Conservation (phyloP, 2,113 vertebrate genomes). For the Centrocercus urophasianus region DNA sequence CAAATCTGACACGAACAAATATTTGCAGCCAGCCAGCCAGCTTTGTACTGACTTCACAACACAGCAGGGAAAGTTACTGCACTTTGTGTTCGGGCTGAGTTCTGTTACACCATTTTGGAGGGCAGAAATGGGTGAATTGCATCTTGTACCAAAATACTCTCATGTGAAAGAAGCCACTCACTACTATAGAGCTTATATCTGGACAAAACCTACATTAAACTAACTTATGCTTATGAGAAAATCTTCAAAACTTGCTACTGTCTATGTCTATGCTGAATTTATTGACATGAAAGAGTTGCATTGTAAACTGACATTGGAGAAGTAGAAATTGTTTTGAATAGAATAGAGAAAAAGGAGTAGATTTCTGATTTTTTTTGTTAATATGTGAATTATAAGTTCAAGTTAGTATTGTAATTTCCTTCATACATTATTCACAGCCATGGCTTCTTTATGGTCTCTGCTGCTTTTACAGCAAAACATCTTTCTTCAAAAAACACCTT, state of each 20-base stretch:
- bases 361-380: neutral
- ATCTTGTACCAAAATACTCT: neutral
- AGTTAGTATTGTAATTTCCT: neutral
- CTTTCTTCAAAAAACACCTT: neutral
- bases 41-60: neutral
- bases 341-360: accelerated
- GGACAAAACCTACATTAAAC: neutral
- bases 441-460: neutral
- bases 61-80: neutral
- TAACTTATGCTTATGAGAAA: neutral
- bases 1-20: slow-evolving; percentile 44
- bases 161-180: neutral
- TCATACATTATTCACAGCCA: neutral
- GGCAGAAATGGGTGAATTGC: neutral
- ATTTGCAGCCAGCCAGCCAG: neutral
- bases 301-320: neutral
- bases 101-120: neutral
- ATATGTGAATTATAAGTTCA: neutral
- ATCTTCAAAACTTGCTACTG: neutral
- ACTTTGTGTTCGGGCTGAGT: neutral
- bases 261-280: neutral
- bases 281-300: neutral
- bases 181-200: neutral
- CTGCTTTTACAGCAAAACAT: neutral
- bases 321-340: neutral